Base-by-base conservation (phyloP, 2,113 vertebrate species). In the Ahaetulla prasina region DNA sequence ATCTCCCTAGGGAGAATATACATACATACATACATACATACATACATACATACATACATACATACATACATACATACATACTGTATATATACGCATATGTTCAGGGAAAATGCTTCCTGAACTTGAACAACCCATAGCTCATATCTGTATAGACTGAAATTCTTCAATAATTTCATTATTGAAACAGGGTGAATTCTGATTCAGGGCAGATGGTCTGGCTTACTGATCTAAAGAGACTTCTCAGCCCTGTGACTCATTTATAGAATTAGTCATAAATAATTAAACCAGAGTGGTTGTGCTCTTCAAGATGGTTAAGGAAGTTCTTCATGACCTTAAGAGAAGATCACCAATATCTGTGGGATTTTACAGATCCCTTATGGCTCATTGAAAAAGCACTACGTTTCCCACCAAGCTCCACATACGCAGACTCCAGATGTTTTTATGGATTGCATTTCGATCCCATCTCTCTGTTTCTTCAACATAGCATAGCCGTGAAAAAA, bases 241-340 rank as follows among this genome's bases (percentile, higher is more conserved):
- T 63, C 45, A 87, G 89, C 30, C 30, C 27, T 5, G 18, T 89
- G 87, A 92, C 84, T 89, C 91, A 92, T 6, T 35, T 0, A 20
- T 6, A 60, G n/a, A 91, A 91, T 87, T 93, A 94, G 63, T 95
- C 92, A 95, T 95, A 60, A 96, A 97, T 89, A 95, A 95, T 94
- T 74, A 97, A 94, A 90, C 89, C 0, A 55, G 30, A 16, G 11
- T 53, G 39, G 20, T 89, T 92, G 94, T 93, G 63, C 10, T 88
- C 22, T 39, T 22, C 30, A 54, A 45, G 18, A 55, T 95, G 50
- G 95, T 90, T 93, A 94, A 89, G 95, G 91, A 95, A 94, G 16
- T 35, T 49, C 93, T 0, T 35, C 90, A 84, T 92, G 90, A 55
- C 54, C 87, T 96, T 2, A 90, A 92, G 94, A 94, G 91, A 85